Percentiles rank a stretch among this genome's conserved stretches.
phyloP scores from a whole-genome alignment of 2,797 vertebrate genomes.

The Oceanodroma leucorhoa region DNA sequence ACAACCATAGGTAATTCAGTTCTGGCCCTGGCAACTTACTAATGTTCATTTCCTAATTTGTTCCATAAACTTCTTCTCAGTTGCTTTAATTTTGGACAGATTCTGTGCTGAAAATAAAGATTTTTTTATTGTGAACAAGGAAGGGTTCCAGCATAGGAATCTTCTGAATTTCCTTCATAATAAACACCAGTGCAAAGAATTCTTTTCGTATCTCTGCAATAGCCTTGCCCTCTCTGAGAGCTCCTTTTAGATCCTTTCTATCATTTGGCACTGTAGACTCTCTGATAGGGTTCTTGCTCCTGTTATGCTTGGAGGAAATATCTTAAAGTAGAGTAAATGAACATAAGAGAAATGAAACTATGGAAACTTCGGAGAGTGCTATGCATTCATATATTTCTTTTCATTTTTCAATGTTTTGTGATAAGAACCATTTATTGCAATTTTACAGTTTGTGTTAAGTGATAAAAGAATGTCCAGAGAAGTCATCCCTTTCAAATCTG shows the following conservation, averaged over 20 bases:
- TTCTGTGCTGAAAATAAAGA: neutral
- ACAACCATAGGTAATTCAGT: neutral
- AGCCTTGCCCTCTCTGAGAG: neutral
- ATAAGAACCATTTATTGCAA: neutral
- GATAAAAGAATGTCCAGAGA: neutral
- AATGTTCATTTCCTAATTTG: neutral
- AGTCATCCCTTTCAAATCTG: neutral
- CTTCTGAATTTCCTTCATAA: neutral
- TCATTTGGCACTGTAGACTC: neutral
- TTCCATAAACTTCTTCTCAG: neutral
- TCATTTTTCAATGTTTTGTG: neutral
- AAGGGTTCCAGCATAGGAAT: neutral
- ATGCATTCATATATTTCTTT: neutral
- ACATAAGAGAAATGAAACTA: neutral
- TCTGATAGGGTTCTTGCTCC: neutral
- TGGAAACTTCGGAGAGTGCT: neutral
- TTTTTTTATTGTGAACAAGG: neutral
- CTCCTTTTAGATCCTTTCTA: neutral
- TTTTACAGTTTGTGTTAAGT: neutral
- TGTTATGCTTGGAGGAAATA: neutral
- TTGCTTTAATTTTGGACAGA: neutral
- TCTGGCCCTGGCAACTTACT: neutral
- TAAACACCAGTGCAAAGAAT: neutral
- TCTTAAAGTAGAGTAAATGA: neutral
- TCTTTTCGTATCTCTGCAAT: neutral